Evolutionary conservation across 2,113 vertebrate genomes (phyloP).

Genomic region (Motacilla alba): DNA sequence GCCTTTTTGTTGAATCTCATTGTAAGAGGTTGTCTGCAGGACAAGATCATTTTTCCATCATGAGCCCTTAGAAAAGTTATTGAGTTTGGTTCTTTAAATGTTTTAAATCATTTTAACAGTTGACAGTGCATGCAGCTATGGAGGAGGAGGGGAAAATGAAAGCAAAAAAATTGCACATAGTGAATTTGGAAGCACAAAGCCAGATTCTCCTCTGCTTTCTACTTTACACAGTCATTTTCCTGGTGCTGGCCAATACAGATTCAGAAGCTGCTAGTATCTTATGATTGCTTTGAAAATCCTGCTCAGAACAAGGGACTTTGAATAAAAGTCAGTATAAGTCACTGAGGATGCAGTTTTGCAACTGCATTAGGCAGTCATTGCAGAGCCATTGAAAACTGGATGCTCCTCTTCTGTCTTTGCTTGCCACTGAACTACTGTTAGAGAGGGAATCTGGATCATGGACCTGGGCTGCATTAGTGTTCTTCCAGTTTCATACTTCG

Average conservation of each 20-base stretch:
- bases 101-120: neutral
- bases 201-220: neutral
- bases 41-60: neutral
- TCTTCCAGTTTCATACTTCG: neutral
- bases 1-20: neutral
- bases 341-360: neutral
- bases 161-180: too few relatives aligned
- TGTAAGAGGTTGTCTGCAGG: neutral
- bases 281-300: neutral
- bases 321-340: neutral
- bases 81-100: neutral
- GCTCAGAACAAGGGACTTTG: neutral
- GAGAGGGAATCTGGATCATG: accelerated
- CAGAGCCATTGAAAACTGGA: accelerated
- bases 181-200: neutral
- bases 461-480: accelerated
- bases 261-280: neutral
- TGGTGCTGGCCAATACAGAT: neutral
- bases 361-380: neutral
- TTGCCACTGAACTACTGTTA: neutral
- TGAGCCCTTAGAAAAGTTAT: neutral
- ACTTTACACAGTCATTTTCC: neutral
- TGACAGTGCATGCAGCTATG: neutral
- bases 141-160: accelerated
- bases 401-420: neutral